Evolutionary conservation across 2,113 vertebrate genomes (phyloP).

Genomic region (Casuarius casuarius): DNA sequence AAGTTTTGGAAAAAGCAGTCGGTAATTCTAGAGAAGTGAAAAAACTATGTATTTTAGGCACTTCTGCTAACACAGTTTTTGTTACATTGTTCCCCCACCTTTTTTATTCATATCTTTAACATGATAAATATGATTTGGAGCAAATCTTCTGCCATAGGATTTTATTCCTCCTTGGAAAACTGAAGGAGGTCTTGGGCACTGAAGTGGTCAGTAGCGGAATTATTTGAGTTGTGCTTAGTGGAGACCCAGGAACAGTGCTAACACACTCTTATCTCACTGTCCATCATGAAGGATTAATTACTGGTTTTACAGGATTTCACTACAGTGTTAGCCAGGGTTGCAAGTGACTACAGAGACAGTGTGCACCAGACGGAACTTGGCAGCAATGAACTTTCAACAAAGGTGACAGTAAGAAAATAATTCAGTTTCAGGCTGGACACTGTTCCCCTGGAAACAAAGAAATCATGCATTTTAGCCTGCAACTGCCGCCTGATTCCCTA

Average conservation of each 20-base stretch:
- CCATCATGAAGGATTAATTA: neutral
- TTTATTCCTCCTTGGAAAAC: neutral
- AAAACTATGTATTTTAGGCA: neutral
- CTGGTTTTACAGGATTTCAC: fast-evolving
- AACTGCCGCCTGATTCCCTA: neutral
- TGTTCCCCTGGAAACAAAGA: neutral
- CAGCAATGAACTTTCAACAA: neutral
- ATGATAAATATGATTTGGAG: neutral
- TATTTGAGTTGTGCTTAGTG: neutral
- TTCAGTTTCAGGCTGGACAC: neutral
- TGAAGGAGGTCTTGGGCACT: neutral
- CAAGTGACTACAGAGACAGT: neutral
- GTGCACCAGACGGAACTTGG: neutral
- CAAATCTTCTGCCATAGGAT: neutral
- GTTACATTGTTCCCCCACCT: neutral
- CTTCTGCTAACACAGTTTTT: neutral
- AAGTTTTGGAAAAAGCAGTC: neutral
- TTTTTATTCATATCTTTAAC: neutral
- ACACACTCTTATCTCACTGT: neutral
- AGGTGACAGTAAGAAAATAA: neutral
- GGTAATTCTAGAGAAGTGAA: neutral
- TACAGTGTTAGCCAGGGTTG: neutral
- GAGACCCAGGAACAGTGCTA: neutral
- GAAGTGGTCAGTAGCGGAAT: neutral
- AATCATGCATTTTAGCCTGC: neutral